These are phyloP conservation scores for Acanthiza pusilla DNA, from an alignment of 2,797 vertebrate species.

Conservation along the genomic window DNA sequence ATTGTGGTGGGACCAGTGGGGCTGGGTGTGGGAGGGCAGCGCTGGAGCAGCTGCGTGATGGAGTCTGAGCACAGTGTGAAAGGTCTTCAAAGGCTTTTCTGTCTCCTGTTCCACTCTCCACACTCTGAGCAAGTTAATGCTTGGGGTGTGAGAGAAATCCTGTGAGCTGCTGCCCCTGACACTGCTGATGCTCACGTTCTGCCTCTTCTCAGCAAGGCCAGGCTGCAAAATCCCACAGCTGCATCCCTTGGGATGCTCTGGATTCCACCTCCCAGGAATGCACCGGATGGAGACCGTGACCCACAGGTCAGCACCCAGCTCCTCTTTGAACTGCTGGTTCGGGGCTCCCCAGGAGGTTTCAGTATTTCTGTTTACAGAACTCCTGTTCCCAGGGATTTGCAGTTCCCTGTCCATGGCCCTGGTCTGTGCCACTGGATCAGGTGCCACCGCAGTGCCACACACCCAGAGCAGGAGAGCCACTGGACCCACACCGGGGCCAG, in stretches of 20 bases:
- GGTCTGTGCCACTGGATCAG: neutral
- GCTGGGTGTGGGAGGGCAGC: neutral
- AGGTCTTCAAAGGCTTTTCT: neutral
- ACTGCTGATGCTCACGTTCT: neutral
- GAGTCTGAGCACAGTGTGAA: neutral
- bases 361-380: neutral
- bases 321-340: neutral
- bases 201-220: neutral
- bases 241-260: neutral
- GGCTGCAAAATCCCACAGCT: neutral
- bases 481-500: neutral
- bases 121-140: neutral
- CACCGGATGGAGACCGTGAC: rapidly evolving
- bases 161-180: neutral
- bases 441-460: neutral
- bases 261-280: neutral
- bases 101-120: neutral
- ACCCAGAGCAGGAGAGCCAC: neutral
- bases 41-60: neutral
- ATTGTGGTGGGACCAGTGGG: rapidly evolving
- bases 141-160: neutral
- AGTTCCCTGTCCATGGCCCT: rapidly evolving
- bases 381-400: neutral
- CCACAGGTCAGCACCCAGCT: neutral
- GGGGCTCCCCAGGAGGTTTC: neutral